Percentiles rank a stretch among this genome's conserved stretches.
phyloP scores from a whole-genome alignment of 2,888 invertebrate species.

The Eilema depressum region DNA sequence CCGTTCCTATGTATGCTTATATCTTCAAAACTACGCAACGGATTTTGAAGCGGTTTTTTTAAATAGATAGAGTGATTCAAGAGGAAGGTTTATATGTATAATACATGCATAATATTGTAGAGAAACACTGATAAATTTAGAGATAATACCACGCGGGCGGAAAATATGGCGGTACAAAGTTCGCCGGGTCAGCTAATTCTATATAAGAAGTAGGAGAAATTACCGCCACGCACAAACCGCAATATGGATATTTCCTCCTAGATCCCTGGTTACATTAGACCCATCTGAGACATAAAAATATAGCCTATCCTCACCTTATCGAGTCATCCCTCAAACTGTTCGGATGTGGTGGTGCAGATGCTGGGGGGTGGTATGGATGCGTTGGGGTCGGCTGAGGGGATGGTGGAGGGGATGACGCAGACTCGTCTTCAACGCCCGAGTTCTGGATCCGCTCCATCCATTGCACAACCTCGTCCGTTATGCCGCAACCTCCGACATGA shows the following conservation, averaged over 20 bases:
- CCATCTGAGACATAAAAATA: background rate
- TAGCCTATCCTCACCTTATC: constrained; percentile 67
- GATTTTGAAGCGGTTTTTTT: too few species aligned
- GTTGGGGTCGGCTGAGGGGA: constrained; percentile 61
- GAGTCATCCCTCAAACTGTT: constrained; percentile 81
- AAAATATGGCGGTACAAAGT: too few species aligned
- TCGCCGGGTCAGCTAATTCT: too few species aligned
- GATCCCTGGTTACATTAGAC: background rate
- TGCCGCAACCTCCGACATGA: constrained; percentile 95
- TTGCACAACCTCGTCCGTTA: constrained; percentile 94
- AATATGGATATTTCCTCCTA: background rate
- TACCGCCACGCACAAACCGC: too few species aligned
- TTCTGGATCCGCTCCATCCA: constrained; percentile 98
- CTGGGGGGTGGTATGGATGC: constrained; percentile 60
- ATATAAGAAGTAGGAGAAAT: background rate
- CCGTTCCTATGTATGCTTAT: too few species aligned
- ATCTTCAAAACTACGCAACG: too few species aligned
- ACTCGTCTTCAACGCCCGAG: constrained; percentile 89
- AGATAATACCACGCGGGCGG: too few species aligned
- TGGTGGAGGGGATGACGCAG: constrained; percentile 65
- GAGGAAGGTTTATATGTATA: too few species aligned
- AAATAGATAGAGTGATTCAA: too few species aligned
- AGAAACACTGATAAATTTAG: too few species aligned
- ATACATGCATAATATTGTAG: too few species aligned
- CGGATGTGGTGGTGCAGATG: constrained; percentile 72